Evolutionary conservation across 2,113 vertebrate species (phyloP), one percentile per base, ranked within the genome.

Genomic region (Neolamprologus toae): DNA sequence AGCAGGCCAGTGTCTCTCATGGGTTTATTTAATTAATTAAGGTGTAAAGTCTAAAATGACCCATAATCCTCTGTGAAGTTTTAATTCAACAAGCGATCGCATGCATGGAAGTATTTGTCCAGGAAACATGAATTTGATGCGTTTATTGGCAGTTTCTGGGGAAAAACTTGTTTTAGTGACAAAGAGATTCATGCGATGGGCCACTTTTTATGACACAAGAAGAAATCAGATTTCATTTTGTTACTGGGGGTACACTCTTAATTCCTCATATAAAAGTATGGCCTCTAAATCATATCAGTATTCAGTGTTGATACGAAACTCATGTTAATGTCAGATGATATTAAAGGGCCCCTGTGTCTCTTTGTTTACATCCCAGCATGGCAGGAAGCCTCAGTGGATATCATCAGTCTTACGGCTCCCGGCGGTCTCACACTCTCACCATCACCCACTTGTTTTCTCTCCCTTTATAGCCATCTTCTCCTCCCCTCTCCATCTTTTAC

Each of bases 311-410:
- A 88, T 76, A 49, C 68, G 59, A 93, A 84, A 54, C 1, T 45
- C 66, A 47, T 83, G 91, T 89, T 85, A 80, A 91, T 89, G 87
- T 92, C 89, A 73, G 90, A n/a, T 42, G 81, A 73, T 86, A 85
- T 92, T 88, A 91, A 93, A 92, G 78, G 57, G 7, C 78, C 49
- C 17, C 81, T 86, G 79, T 80, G 87, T 92, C 80, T 90, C 61
- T 85, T 23, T 90, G 83, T 90, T 93, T 91, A 88, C 82, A 51
- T 86, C 66, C 73, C 57, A 71, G 73, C 88, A 42, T 86, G 82
- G 53, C 78, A 28, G 66, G 55, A 80, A 16, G 85, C 68, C 84
- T 86, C 33, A 1, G 47, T 26, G 89, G 80, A 28, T 63, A 84
- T 85, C 81, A 90, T 93, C 84, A 61, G 57, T 28, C 82, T 90